Conservation (phyloP, 2,113 vertebrate genomes). For the Chaetura pelagica region DNA sequence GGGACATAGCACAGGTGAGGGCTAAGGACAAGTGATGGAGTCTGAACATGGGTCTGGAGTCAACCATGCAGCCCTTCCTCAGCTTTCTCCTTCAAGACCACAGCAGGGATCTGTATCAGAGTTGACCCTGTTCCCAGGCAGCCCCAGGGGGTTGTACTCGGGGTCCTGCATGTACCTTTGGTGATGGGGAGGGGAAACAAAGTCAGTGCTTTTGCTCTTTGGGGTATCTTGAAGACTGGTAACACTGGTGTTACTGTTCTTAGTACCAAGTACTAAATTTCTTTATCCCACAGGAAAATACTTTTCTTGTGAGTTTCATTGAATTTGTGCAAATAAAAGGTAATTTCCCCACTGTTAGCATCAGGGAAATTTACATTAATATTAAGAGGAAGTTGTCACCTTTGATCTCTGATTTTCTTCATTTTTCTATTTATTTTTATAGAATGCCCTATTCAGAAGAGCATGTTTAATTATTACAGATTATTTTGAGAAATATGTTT, state of each 20-base stretch:
- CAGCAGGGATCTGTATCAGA: fast-evolving
- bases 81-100: not conserved
- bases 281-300: not conserved
- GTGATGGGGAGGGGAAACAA: not conserved
- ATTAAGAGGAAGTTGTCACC: not conserved
- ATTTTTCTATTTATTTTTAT: not conserved
- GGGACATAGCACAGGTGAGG: not conserved
- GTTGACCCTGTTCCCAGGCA: not conserved
- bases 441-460: not conserved
- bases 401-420: not conserved
- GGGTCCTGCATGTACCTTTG: not conserved
- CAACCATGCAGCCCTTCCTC: not conserved
- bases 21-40: not conserved
- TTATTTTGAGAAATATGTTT: not conserved
- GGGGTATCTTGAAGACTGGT: not conserved
- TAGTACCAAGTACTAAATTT: not conserved
- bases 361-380: not conserved
- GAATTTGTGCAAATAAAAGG: not conserved
- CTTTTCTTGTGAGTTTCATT: not conserved
- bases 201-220: not conserved
- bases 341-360: not conserved
- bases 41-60: not conserved
- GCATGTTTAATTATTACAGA: not conserved
- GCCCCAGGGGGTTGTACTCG: too few relatives aligned
- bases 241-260: not conserved